Percentiles rank a stretch among this genome's conserved stretches.
phyloP scores from a whole-genome alignment of 2,888 invertebrate species.

The Tetramorium bicarinatum region DNA sequence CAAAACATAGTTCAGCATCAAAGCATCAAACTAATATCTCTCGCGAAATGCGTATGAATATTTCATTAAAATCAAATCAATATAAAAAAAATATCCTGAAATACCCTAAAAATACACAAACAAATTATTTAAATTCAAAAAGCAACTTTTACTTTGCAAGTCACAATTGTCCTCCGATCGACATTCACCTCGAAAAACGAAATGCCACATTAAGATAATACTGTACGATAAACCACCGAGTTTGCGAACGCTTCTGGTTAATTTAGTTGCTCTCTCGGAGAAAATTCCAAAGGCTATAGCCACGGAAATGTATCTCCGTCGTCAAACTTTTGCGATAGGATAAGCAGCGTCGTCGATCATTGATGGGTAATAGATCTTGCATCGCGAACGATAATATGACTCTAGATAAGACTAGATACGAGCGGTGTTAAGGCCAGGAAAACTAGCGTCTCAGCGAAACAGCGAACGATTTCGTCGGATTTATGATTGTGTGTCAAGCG shows the following conservation, averaged over 20 bases:
- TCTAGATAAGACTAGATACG: neutral
- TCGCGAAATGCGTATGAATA: neutral
- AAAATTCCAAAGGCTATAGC: slow-evolving; percentile 56
- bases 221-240: slow-evolving; percentile 39
- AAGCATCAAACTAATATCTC: neutral
- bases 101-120: neutral
- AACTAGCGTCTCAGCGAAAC: neutral
- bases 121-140: slow-evolving; percentile 7
- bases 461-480: neutral
- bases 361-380: slow-evolving; percentile 44
- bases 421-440: neutral
- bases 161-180: slow-evolving; percentile 26
- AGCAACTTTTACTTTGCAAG: neutral
- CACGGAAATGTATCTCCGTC: slow-evolving; percentile 23
- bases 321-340: slow-evolving; percentile 45
- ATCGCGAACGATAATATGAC: slow-evolving; percentile 34
- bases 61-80: neutral
- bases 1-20: neutral
- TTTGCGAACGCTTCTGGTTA: slow-evolving; percentile 56
- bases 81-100: neutral
- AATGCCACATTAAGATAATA: slow-evolving; percentile 57
- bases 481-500: neutral
- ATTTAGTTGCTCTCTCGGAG: slow-evolving; percentile 43
- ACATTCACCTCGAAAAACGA: slow-evolving; percentile 30
- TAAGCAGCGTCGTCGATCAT: slow-evolving; percentile 49